phyloP scores from a whole-genome alignment of 2,113 vertebrate genomes.

The Rhynchomys soricoides region DNA sequence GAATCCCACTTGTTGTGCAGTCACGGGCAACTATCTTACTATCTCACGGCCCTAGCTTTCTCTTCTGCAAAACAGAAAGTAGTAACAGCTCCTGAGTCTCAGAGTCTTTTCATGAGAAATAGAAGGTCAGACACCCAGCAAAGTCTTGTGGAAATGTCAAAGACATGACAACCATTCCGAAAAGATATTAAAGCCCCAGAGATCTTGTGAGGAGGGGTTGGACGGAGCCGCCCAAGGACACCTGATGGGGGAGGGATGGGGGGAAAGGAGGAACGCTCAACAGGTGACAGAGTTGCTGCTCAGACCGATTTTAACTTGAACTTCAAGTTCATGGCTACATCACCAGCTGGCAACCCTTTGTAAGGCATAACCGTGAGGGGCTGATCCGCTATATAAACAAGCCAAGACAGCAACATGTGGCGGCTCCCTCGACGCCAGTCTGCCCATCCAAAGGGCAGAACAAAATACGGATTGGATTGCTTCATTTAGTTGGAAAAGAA shows the following conservation, averaged over 20 bases:
- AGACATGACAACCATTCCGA: not conserved
- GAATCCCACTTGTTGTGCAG: not conserved
- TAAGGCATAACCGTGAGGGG: not conserved
- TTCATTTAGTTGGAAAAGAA: slow-evolving; percentile 62
- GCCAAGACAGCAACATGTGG: not conserved
- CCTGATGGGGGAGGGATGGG: not conserved
- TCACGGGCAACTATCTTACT: not conserved
- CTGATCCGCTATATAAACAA: not conserved
- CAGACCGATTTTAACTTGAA: not conserved
- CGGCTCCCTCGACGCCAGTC: not conserved
- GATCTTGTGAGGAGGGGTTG: not conserved
- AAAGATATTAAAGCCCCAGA: not conserved
- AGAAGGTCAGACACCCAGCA: not conserved
- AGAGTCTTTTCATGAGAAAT: too few relatives aligned
- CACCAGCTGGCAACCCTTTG: not conserved
- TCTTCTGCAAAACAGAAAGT: not conserved
- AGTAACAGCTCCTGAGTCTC: not conserved
- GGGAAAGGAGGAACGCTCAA: not conserved
- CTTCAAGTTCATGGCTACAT: not conserved
- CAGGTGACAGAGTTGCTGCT: not conserved
- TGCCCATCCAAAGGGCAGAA: slow-evolving; percentile 8
- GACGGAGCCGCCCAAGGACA: not conserved
- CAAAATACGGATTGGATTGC: not conserved
- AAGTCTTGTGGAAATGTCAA: not conserved
- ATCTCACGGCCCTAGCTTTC: not conserved